Conservation (phyloP, 2,888 invertebrate genomes). For the Drosophila percnosoma region DNA sequence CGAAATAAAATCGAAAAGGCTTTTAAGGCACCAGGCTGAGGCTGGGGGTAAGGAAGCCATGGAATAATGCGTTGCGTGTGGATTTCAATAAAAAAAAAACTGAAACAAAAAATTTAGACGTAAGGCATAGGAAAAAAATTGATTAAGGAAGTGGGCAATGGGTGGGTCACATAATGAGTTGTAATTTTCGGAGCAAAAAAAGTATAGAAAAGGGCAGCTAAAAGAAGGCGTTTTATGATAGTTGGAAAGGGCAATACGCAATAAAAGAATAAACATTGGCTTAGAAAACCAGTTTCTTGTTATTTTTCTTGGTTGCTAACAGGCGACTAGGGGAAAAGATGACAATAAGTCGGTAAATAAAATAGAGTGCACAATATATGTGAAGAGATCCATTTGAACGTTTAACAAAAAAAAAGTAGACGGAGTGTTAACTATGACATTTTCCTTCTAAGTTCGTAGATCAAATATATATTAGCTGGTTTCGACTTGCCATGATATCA, state of each 20-base stretch:
- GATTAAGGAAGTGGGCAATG: constrained; percentile 1
- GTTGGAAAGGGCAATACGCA: not conserved
- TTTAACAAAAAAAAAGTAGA: not conserved
- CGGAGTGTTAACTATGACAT: not conserved
- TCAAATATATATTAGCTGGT: not conserved
- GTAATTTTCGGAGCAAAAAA: constrained; percentile 33
- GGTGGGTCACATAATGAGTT: constrained; percentile 49
- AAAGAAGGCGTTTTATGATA: not conserved
- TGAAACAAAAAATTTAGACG: constrained; percentile 44
- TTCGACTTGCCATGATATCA: not conserved
- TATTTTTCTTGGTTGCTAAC: not conserved
- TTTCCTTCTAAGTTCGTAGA: not conserved
- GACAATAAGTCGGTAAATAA: not conserved
- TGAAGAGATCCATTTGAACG: not conserved
- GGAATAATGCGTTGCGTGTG: constrained; percentile 55
- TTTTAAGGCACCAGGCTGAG: constrained; percentile 31
- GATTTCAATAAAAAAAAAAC: constrained; percentile 61
- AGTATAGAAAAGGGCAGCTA: constrained; percentile 9
- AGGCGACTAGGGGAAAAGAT: not conserved
- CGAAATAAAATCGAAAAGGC: constrained; percentile 47
- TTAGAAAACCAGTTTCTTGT: constrained; percentile 6
- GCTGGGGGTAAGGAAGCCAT: constrained; percentile 1
- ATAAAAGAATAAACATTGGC: constrained; percentile 17
- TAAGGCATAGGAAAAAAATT: constrained; percentile 36
- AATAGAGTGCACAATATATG: not conserved